Percentiles rank a stretch among this genome's conserved stretches.
These are phyloP conservation scores for Lottia gigantea DNA, from an alignment of 2,888 invertebrate species.

Conservation along the genomic window DNA sequence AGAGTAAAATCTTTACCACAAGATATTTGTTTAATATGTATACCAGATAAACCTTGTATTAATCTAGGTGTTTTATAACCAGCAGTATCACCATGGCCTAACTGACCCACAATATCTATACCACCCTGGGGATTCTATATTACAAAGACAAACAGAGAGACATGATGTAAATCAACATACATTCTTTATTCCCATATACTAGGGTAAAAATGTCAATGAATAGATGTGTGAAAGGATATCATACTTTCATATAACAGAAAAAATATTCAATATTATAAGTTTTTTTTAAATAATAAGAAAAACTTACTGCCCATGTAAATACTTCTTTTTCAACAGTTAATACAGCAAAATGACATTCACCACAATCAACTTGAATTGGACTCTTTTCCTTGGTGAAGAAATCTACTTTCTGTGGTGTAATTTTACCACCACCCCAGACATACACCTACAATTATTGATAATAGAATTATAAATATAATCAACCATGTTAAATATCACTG, in stretches of 20 bases:
- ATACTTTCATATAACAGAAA: too few relatives aligned
- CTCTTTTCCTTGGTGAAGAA: constrained; percentile 62
- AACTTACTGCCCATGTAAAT: constrained; percentile 66
- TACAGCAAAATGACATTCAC: constrained; percentile 64
- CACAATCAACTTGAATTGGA: constrained; percentile 61
- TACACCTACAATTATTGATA: constrained; percentile 55
- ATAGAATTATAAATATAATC: neutral
- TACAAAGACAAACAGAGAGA: too few relatives aligned
- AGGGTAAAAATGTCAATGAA: too few relatives aligned
- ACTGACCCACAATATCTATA: constrained; percentile 57
- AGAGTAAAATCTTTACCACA: constrained; percentile 68
- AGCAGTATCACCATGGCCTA: constrained; percentile 66
- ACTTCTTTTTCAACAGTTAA: constrained; percentile 67
- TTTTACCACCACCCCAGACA: constrained; percentile 67
- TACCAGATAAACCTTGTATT: constrained; percentile 60
- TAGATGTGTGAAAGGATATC: too few relatives aligned
- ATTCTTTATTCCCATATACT: too few relatives aligned
- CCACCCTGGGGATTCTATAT: constrained; percentile 58
- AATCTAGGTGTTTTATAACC: constrained; percentile 65
- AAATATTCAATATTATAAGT: too few relatives aligned
- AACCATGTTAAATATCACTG: too few relatives aligned
- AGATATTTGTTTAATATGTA: constrained; percentile 60
- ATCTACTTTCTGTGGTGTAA: constrained; percentile 63
- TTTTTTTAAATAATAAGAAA: too few relatives aligned
- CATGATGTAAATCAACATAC: too few relatives aligned